Conservation (phyloP, 2,113 vertebrate genomes). For the Ceyx cyanopectus region DNA sequence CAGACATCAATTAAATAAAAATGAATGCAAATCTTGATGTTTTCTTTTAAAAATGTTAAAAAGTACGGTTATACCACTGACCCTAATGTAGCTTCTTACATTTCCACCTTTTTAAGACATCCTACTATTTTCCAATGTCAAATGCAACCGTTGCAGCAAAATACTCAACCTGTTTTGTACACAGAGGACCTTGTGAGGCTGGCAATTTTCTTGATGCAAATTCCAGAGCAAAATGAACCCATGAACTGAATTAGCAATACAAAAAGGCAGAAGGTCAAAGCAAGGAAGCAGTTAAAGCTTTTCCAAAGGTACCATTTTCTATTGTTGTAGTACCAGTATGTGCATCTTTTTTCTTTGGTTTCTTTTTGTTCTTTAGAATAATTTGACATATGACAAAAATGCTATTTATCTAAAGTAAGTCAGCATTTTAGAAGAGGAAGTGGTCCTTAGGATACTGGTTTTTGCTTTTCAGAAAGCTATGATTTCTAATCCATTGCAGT, state of each 20-base stretch:
- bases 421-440: background rate
- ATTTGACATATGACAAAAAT: constrained; percentile 26
- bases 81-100: background rate
- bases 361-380: constrained; percentile 6
- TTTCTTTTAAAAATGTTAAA: background rate
- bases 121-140: constrained; percentile 25
- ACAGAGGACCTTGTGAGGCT: constrained; percentile 49
- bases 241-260: constrained; percentile 77
- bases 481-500: background rate
- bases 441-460: background rate
- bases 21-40: background rate
- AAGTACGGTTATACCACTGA: background rate
- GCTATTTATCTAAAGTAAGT: constrained; percentile 10
- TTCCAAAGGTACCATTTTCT: constrained; percentile 60
- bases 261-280: constrained; percentile 67
- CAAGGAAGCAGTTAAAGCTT: constrained; percentile 61
- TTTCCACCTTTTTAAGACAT: constrained; percentile 61
- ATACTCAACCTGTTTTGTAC: constrained; percentile 1
- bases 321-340: constrained; percentile 11
- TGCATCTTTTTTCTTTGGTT: background rate
- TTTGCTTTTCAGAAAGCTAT: background rate
- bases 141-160: constrained; percentile 54
- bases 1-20: constrained; percentile 25
- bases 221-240: constrained; percentile 67
- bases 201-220: constrained; percentile 69